Conservation (phyloP, 1,140 invertebrate genomes). For the Heliconius nattereri region DNA sequence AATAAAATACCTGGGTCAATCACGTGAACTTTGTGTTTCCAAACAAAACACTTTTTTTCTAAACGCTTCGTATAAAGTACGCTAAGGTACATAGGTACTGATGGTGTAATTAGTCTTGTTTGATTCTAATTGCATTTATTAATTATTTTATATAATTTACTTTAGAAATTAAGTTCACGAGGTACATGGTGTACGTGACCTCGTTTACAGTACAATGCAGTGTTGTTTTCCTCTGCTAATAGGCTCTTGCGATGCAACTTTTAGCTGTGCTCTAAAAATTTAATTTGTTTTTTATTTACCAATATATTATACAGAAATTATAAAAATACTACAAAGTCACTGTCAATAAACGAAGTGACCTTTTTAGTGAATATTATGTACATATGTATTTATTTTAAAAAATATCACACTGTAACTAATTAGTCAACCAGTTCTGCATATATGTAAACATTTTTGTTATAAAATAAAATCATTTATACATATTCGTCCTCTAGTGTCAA, state of each 20-base stretch:
- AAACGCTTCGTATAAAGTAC: slow-evolving; percentile 47
- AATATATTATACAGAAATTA: too few relatives aligned
- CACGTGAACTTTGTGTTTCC: slow-evolving; percentile 84
- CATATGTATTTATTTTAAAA: neutral
- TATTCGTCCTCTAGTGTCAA: slow-evolving; percentile 3
- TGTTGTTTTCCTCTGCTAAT: slow-evolving; percentile 6
- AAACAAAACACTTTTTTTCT: slow-evolving; percentile 82
- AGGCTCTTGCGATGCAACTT: neutral
- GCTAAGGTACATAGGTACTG: slow-evolving; percentile 3
- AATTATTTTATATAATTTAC: neutral
- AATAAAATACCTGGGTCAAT: slow-evolving; percentile 81
- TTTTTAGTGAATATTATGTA: neutral
- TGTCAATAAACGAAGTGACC: neutral
- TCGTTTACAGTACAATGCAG: neutral
- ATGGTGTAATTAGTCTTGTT: neutral
- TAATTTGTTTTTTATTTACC: too few relatives aligned
- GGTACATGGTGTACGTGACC: slow-evolving; percentile 8
- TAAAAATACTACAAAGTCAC: neutral
- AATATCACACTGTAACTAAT: neutral
- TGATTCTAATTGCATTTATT: neutral
- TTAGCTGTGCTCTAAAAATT: neutral
- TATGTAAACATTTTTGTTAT: neutral
- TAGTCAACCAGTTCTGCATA: neutral
- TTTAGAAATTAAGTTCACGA: neutral
- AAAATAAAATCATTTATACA: neutral